Conservation (phyloP, 2,113 vertebrate genomes). For the Tetraodon nigroviridis region DNA sequence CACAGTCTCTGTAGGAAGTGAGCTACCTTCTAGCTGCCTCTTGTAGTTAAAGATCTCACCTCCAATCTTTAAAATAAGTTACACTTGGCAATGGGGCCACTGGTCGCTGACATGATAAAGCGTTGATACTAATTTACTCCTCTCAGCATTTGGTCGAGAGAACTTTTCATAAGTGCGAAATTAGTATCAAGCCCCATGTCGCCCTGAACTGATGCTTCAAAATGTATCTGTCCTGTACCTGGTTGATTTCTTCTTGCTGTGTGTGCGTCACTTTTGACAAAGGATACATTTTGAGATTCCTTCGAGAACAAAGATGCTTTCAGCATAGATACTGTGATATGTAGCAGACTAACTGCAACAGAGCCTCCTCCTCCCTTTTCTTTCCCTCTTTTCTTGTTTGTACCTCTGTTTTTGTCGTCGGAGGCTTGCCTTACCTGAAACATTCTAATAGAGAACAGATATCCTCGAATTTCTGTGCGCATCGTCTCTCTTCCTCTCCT, state of each 20-base stretch:
- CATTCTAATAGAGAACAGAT: constrained; percentile 99
- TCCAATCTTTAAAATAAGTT: constrained; percentile 48
- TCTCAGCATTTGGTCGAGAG: constrained; percentile 72
- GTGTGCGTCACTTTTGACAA: constrained; percentile 67
- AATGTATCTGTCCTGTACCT: constrained; percentile 85
- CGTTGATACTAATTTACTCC: constrained; percentile 87
- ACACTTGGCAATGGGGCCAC: constrained; percentile 84
- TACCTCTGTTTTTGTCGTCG: constrained; percentile 71
- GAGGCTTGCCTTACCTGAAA: constrained; percentile 89
- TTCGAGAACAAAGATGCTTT: constrained; percentile 81
- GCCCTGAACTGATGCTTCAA: constrained; percentile 88
- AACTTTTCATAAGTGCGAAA: constrained; percentile 78
- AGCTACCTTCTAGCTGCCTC: constrained; percentile 10
- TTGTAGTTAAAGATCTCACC: constrained; percentile 16
- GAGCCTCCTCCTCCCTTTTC: constrained; percentile 60
- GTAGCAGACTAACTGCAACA: constrained; percentile 81
- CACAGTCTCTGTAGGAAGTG: constrained; percentile 33
- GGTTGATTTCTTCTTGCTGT: constrained; percentile 68
- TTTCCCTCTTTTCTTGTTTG: constrained; percentile 69
- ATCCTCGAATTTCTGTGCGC: constrained; percentile 94
- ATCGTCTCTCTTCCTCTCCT: constrained; percentile 61
- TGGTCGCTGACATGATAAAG: constrained; percentile 79
- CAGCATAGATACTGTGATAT: constrained; percentile 82
- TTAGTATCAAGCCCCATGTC: constrained; percentile 86
- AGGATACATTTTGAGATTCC: constrained; percentile 91